phyloP scores from a whole-genome alignment of 1,140 invertebrate species.

The Dinoponera quadriceps region DNA sequence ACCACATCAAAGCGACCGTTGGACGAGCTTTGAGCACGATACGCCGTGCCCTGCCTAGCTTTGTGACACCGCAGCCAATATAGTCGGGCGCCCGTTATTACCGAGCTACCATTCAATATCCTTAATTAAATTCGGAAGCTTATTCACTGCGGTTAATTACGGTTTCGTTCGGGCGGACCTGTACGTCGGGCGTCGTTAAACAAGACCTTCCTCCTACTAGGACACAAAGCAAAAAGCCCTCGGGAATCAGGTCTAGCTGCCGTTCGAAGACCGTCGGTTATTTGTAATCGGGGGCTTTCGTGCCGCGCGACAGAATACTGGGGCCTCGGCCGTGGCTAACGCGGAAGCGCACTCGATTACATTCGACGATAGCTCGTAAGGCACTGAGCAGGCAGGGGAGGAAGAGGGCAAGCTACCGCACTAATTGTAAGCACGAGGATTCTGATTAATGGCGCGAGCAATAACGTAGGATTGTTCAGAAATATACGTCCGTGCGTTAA shows the following conservation, averaged over 20 bases:
- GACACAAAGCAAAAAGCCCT: slow-evolving; percentile 74
- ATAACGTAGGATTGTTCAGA: slow-evolving; percentile 36
- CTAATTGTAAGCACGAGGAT: slow-evolving; percentile 15
- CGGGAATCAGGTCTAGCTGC: slow-evolving; percentile 60
- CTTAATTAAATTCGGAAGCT: slow-evolving; percentile 86
- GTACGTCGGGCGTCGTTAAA: slow-evolving; percentile 72
- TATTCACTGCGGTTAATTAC: slow-evolving; percentile 86
- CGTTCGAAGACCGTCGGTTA: slow-evolving; percentile 70
- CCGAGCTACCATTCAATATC: slow-evolving; percentile 85
- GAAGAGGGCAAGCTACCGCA: slow-evolving; percentile 31
- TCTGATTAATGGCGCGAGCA: slow-evolving; percentile 41
- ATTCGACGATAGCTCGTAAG: slow-evolving; percentile 34
- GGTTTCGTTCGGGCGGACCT: slow-evolving; percentile 80
- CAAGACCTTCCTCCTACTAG: slow-evolving; percentile 74
- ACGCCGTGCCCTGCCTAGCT: slow-evolving; percentile 82
- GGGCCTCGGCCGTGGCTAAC: slow-evolving; percentile 28
- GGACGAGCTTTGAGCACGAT: slow-evolving; percentile 83
- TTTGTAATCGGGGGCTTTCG: slow-evolving; percentile 64
- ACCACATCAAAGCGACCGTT: slow-evolving; percentile 85
- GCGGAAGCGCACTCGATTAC: slow-evolving; percentile 45
- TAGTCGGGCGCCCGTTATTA: slow-evolving; percentile 83
- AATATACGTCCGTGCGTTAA: slow-evolving; percentile 40
- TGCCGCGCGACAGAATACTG: slow-evolving; percentile 56
- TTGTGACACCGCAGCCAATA: slow-evolving; percentile 85
- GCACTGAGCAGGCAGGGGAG: background rate